Evolutionary conservation across 2,797 vertebrate species (phyloP), one percentile per base, ranked within the genome.

Genomic region (Sebastiscus albofasciatus): DNA sequence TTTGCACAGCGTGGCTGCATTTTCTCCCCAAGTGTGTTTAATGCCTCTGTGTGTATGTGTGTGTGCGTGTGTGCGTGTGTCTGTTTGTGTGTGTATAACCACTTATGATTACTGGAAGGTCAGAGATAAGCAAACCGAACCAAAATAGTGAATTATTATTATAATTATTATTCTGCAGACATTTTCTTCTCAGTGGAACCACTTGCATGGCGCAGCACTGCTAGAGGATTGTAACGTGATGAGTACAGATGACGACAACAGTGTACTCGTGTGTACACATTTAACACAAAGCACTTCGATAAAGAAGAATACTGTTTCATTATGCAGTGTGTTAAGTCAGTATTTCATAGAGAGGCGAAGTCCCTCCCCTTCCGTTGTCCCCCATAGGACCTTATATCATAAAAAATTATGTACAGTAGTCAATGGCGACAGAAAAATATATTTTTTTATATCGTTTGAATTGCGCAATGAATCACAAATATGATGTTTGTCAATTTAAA

Each of bases 1-100:
- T 93, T 95, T 95, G 94, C 94, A 95, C 94, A 93, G 87, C 10
- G 76, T 83, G 86, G 86, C 82, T 87, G 86, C 85, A 81, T 86
- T 83, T 80, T 76, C 54, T 86, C 72, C 83, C 61, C 8, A 66
- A 73, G 75, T 69, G 66, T 64, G 65, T 89, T 68, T 72, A 64
- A 64, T 83, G 77, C 22, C 74, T 89, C 46, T 79, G 69, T 75
- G 68, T 67, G 69, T 60, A 7, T 55, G 61, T 39, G n/a, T 36
- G 9, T 67, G 9, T 58, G 22, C 11, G 36, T 22, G 64, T 46
- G 16, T 67, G 18, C 46, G 22, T 59, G 36, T 72, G 31, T 59
- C 27, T 66, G 72, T 39, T 29, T 60, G 69, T 84, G 85, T 75
- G 61, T 72, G 49, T 66, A 4, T 46, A 72, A 76, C 62, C 67